Percentiles rank a stretch among this genome's conserved stretches.
These are phyloP conservation scores for Drosophila recens DNA, from an alignment of 2,888 invertebrate genomes.

Conservation along the genomic window DNA sequence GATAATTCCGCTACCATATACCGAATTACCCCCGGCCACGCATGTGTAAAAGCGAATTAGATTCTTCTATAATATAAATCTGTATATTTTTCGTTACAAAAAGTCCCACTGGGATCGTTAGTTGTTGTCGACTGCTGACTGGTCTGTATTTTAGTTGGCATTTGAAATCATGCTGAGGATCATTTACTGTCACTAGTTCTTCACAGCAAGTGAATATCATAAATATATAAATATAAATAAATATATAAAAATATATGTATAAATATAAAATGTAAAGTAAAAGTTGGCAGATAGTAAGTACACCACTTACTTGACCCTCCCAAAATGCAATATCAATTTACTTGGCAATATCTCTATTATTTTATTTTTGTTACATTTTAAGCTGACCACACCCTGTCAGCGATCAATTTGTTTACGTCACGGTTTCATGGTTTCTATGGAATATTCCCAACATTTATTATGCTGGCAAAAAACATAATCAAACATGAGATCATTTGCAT, in stretches of 20 bases:
- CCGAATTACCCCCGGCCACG: no score
- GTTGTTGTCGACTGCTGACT: constrained; percentile 23
- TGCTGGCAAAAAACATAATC: constrained; percentile 53
- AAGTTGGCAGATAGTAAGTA: neutral
- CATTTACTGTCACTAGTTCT: constrained; percentile 27
- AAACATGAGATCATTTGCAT: constrained; percentile 71
- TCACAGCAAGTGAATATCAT: constrained; percentile 21
- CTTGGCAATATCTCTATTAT: constrained; percentile 12
- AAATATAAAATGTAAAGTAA: neutral
- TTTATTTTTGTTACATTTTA: constrained; percentile 24
- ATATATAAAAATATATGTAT: neutral
- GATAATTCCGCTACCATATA: no score
- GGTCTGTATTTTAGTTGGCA: constrained; percentile 5
- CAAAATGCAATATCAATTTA: constrained; percentile 6
- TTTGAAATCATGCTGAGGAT: constrained; percentile 13
- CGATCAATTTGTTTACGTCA: constrained; percentile 59
- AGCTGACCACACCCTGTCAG: constrained; percentile 30
- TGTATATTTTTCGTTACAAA: no score
- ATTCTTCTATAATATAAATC: no score
- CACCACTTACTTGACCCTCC: constrained; percentile 4
- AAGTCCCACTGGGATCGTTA: neutral
- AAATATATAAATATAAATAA: neutral
- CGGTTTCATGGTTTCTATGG: constrained; percentile 45
- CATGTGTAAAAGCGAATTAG: no score
- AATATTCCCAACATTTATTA: constrained; percentile 73